phyloP scores from a whole-genome alignment of 2,888 invertebrate species.

The Synergus japonicus region DNA sequence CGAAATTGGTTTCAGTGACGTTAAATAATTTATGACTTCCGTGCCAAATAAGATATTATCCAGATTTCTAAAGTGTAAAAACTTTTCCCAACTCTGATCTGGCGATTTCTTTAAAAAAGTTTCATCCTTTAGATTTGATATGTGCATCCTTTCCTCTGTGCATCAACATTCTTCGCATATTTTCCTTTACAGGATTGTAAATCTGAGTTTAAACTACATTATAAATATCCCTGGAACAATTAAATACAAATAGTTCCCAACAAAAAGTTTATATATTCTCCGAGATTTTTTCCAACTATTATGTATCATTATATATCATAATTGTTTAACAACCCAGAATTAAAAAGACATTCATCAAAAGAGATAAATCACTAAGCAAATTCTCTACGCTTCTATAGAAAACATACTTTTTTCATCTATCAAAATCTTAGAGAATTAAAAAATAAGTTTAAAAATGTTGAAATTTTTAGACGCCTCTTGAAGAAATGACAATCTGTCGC shows the following conservation, averaged over 20 bases:
- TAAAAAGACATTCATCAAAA: too few species aligned
- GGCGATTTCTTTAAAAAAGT: conserved; percentile 14
- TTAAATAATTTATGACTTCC: conserved; percentile 39
- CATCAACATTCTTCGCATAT: background rate
- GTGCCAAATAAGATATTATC: conserved; percentile 40
- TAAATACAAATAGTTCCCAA: background rate
- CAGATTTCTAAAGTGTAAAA: conserved; percentile 33
- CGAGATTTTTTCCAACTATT: too few species aligned
- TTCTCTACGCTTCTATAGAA: too few species aligned
- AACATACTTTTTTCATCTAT: too few species aligned
- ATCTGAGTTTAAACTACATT: background rate
- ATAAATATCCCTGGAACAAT: background rate
- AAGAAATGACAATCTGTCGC: too few species aligned
- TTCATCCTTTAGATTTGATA: conserved; percentile 27
- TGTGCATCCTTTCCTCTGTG: background rate
- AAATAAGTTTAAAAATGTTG: background rate
- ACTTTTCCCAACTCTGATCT: background rate
- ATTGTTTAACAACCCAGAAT: too few species aligned
- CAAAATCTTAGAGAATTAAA: background rate
- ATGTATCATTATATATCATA: too few species aligned
- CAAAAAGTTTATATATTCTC: too few species aligned
- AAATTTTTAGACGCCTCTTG: background rate
- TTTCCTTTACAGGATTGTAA: background rate
- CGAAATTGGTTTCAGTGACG: conserved; percentile 28
- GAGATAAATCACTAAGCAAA: too few species aligned